Evolutionary conservation across 2,888 invertebrate species (phyloP).

Genomic region (Caenorhabditis wallacei): DNA sequence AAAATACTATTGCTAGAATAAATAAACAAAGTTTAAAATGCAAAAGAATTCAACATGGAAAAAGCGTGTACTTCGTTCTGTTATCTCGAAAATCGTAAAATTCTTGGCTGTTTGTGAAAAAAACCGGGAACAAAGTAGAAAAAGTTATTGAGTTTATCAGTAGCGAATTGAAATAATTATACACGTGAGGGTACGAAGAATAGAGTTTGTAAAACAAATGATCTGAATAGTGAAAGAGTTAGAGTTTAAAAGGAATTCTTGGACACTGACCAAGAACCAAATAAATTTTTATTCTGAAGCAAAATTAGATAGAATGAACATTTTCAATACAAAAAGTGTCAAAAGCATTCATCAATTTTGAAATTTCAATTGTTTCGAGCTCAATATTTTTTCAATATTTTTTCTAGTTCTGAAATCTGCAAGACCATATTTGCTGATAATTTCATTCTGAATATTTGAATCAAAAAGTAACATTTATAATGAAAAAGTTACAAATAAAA

Average conservation of each 20-base stretch:
- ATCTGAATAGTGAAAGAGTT: not conserved
- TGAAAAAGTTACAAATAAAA: not conserved
- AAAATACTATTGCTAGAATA: no score
- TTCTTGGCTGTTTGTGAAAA: not conserved
- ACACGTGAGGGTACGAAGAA: constrained; percentile 5
- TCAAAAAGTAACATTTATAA: not conserved
- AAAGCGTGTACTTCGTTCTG: constrained; percentile 6
- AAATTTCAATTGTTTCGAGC: no score
- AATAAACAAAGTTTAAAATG: not conserved
- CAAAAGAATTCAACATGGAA: not conserved
- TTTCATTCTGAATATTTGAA: not conserved
- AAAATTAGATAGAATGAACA: no score
- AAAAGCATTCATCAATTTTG: no score
- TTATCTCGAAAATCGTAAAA: constrained; percentile 6
- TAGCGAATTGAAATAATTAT: not conserved
- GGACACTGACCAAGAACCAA: no score
- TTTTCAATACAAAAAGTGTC: no score
- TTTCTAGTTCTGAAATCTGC: no score
- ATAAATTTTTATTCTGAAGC: no score
- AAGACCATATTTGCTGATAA: no score
- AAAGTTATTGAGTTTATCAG: not conserved
- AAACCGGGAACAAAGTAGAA: constrained; percentile 17
- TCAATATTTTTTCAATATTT: no score
- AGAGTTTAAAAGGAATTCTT: no score
- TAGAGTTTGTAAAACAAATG: not conserved